These are phyloP conservation scores for Ornithoptera alexandrae DNA, from an alignment of 2,888 invertebrate species.

Conservation along the genomic window DNA sequence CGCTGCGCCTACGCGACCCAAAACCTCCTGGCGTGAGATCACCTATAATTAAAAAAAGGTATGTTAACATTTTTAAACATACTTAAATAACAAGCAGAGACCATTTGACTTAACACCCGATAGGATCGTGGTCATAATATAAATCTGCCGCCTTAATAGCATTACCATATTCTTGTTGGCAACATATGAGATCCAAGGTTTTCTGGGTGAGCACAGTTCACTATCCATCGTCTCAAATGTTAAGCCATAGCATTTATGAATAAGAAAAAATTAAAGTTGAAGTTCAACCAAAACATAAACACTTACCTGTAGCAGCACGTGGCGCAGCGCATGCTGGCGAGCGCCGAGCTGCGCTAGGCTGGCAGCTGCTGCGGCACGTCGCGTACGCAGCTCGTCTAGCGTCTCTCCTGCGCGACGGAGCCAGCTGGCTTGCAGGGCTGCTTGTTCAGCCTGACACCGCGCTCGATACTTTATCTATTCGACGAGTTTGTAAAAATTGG, in stretches of 20 bases:
- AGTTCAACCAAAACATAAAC: not conserved
- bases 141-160: too few species aligned
- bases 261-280: too few species aligned
- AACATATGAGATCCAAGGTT: too few species aligned
- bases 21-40: constrained; percentile 91
- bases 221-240: too few species aligned
- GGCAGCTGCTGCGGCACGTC: constrained; percentile 89
- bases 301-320: constrained; percentile 88
- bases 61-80: not conserved
- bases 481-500: not conserved
- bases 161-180: too few species aligned
- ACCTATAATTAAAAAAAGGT: constrained; percentile 75
- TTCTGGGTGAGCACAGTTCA: too few species aligned
- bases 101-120: too few species aligned
- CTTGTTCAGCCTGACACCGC: constrained; percentile 91
- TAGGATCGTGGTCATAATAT: too few species aligned
- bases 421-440: constrained; percentile 89
- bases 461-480: constrained; percentile 85
- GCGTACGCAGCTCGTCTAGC: constrained; percentile 87
- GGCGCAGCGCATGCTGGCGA: constrained; percentile 89
- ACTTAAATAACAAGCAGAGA: not conserved
- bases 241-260: too few species aligned
- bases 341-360: constrained; percentile 90
- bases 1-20: constrained; percentile 92
- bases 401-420: constrained; percentile 89